phyloP scores from a whole-genome alignment of 2,888 invertebrate species.

The Fissipunctia ypsillon region DNA sequence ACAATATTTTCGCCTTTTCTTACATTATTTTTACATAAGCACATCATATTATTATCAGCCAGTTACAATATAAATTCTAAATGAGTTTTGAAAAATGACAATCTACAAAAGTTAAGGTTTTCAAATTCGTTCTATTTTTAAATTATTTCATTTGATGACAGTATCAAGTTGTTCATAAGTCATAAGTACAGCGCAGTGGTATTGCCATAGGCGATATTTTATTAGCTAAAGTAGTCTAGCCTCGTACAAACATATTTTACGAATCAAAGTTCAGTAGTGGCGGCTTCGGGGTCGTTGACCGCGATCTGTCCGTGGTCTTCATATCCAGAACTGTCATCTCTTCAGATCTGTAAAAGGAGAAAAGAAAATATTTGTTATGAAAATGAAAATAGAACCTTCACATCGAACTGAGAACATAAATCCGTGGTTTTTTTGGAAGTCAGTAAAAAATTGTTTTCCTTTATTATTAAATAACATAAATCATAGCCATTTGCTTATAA shows the following conservation, averaged over 20 bases:
- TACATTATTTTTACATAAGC: conserved; percentile 27
- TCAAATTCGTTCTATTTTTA: conserved; percentile 16
- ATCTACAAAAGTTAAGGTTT: neutral
- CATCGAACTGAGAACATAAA: neutral
- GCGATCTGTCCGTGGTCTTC: conserved; percentile 80
- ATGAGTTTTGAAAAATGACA: neutral
- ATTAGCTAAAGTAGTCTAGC: conserved; percentile 50
- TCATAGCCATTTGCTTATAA: no score
- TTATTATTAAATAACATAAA: no score
- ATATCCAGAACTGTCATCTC: conserved; percentile 86
- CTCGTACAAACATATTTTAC: conserved; percentile 49
- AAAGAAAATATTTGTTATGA: neutral
- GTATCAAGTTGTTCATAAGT: conserved; percentile 41
- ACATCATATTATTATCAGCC: neutral
- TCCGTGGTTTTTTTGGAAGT: neutral
- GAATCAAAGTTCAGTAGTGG: conserved; percentile 83
- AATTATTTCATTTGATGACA: neutral
- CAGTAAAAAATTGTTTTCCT: no score
- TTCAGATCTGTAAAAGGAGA: conserved; percentile 81
- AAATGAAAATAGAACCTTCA: neutral
- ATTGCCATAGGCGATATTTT: conserved; percentile 40
- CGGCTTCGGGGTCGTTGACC: conserved; percentile 83
- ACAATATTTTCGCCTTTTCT: conserved; percentile 27
- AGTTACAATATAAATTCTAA: neutral
- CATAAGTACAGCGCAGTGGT: conserved; percentile 25